These are phyloP conservation scores for Trachops cirrhosus DNA, from an alignment of 2,797 vertebrate genomes.

Conservation along the genomic window DNA sequence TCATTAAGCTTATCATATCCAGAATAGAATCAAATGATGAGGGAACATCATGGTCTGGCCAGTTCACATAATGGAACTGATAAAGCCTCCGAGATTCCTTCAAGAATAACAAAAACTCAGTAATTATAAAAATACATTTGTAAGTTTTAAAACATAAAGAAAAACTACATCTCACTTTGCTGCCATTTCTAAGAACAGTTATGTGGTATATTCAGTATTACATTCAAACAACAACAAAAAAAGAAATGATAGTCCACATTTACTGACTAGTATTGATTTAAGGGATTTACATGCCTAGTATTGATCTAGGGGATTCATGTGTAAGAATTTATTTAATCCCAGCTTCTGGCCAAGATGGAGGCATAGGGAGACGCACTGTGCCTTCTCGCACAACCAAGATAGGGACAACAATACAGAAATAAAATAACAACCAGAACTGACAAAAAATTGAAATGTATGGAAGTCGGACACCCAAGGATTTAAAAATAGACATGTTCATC, in stretches of 20 bases:
- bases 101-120: conserved; percentile 47
- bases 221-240: background rate
- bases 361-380: no score
- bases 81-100: conserved; percentile 94
- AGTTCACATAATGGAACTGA: conserved; percentile 99
- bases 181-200: conserved; percentile 11
- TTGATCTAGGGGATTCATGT: background rate
- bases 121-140: background rate
- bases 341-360: no score
- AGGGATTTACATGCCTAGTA: background rate
- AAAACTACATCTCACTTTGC: conserved; percentile 15
- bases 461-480: no score
- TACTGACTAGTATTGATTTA: background rate
- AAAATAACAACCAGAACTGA: no score
- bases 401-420: no score
- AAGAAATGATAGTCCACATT: background rate
- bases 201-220: background rate
- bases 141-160: background rate
- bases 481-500: no score
- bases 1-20: conserved; percentile 98
- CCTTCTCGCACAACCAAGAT: no score
- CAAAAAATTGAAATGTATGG: no score
- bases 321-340: no score
- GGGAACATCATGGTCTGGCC: conserved; percentile 99
- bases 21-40: conserved; percentile 98